Percentiles rank a stretch among this genome's conserved stretches.
Conservation (phyloP, 1,140 invertebrate genomes). For the Notospermus geniculatus region DNA sequence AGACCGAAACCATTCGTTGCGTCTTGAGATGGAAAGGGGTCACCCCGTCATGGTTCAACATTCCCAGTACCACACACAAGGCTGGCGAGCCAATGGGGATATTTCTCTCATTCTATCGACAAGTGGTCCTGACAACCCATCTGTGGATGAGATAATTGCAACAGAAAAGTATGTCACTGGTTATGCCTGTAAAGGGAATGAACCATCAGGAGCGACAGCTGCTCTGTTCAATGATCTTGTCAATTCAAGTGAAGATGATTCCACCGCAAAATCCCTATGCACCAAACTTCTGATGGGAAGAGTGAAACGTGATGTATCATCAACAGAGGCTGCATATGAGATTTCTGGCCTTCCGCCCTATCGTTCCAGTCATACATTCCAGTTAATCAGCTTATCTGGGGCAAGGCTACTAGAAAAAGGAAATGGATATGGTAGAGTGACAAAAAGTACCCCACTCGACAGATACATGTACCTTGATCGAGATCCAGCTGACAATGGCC, state of each 20-base stretch:
- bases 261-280: neutral
- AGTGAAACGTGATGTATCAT: neutral
- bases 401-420: neutral
- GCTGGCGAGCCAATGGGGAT: neutral
- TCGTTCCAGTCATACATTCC: neutral
- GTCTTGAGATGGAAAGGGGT: neutral
- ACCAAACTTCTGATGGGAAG: neutral
- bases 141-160: conserved; percentile 1
- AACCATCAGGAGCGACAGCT: neutral
- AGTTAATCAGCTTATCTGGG: neutral
- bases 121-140: neutral
- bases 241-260: neutral
- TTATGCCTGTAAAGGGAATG: conserved; percentile 1
- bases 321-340: neutral
- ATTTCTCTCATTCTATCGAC: neutral
- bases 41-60: neutral
- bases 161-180: neutral
- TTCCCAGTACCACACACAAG: conserved; percentile 2
- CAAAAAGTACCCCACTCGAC: neutral
- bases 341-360: neutral
- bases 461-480: neutral
- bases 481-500: neutral
- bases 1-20: neutral
- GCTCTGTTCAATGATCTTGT: neutral
- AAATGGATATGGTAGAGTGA: neutral